Evolutionary conservation across 2,888 invertebrate genomes (phyloP).

Genomic region (Encarsia formosa): DNA sequence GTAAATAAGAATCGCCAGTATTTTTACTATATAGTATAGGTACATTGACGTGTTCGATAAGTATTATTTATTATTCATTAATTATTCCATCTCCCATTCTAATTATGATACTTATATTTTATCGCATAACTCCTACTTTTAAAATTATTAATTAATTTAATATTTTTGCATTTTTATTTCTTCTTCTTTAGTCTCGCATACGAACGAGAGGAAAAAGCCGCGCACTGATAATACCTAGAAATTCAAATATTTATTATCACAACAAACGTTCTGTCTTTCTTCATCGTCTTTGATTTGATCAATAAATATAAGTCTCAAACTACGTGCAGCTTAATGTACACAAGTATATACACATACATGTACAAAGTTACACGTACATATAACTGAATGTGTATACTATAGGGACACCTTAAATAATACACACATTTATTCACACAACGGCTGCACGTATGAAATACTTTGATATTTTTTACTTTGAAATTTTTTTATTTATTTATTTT

Average conservation of each 20-base stretch:
- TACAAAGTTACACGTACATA: too few relatives aligned
- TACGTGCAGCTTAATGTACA: conserved; percentile 5
- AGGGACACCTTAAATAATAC: too few relatives aligned
- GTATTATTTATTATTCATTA: conserved; percentile 14
- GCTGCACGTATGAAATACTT: conserved; percentile 24
- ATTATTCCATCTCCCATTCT: background rate
- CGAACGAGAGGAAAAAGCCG: conserved; percentile 2
- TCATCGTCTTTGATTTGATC: conserved; percentile 45
- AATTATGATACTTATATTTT: background rate
- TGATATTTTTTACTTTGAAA: too few relatives aligned
- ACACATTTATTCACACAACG: too few relatives aligned
- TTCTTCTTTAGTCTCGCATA: conserved; percentile 16
- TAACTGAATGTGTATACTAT: too few relatives aligned
- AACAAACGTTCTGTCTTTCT: conserved; percentile 39
- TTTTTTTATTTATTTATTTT: too few relatives aligned
- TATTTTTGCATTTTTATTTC: background rate
- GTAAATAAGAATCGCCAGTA: conserved; percentile 21
- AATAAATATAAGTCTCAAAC: conserved; percentile 32
- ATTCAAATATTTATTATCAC: conserved; percentile 43
- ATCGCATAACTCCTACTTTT: background rate
- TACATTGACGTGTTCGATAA: conserved; percentile 29
- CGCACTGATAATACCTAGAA: conserved; percentile 23
- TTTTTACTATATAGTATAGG: conserved; percentile 19
- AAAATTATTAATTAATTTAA: background rate
- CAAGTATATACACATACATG: too few relatives aligned